Evolutionary conservation across 2,797 vertebrate species (phyloP), one percentile per base, ranked within the genome.

Genomic region (Parauchenoglanis ngamensis): DNA sequence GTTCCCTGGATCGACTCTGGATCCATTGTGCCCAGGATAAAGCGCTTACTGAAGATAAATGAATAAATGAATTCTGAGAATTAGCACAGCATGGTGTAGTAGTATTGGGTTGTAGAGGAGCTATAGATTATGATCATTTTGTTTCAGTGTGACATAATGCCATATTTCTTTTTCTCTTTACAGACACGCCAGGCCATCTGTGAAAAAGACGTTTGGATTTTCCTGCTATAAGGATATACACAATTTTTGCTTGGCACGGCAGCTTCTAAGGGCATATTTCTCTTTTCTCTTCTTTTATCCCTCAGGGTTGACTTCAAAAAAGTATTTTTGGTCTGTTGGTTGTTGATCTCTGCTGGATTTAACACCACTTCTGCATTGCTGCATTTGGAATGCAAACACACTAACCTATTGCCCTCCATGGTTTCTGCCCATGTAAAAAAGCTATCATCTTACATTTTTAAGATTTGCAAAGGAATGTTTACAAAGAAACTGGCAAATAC

Each of bases 381-480:
- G 86, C 90, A 92, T 91, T 86, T 92, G 92, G 93, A 93, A 92
- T 92, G 92, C 92, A 93, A 93, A 91, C 90, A 91, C 96, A 80
- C 91, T 89, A 88, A 91, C 91, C 95, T 91, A 94, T 95, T 94
- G 89, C 96, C 92, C 95, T 97, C 96, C 96, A 98, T 99, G 98
- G 97, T 99, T 97, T 97, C 97, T 97, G 94, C 94, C 93, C 95
- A 97, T 93, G 95, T 99, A 92, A 97, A 97, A 95, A 97, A 94
- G 93, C 95, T 98, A 96, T 96, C 96, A 92, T 96, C 95, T 93
- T 97, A 97, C 94, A 95, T 98, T 94, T 93, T 96, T 95, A 99
- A 98, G 97, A 96, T 99, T 97, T 98, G 95, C 95, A 99, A 99
- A 99, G 98, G 98, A 99, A 99, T 99, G 98, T 99, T 99, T 97